Percentiles rank a stretch among this genome's conserved stretches.
These are phyloP conservation scores for Graptemys geographica DNA, from an alignment of 2,797 vertebrate genomes.

Conservation along the genomic window DNA sequence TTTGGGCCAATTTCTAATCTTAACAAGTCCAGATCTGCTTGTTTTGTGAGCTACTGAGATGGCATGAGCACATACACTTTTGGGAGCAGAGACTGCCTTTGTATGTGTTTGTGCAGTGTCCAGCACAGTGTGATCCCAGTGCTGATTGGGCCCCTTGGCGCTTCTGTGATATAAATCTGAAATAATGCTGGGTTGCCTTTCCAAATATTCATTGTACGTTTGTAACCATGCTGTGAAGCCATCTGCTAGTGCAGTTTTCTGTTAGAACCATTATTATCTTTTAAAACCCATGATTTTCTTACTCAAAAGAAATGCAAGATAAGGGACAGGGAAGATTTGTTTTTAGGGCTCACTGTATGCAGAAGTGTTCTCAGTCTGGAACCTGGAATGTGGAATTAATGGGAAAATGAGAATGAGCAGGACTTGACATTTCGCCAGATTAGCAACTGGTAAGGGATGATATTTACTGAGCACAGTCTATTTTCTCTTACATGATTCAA, in stretches of 20 bases:
- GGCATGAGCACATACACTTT: background rate
- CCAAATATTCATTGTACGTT: background rate
- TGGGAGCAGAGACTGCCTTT: background rate
- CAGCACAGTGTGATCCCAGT: background rate
- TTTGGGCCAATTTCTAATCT: background rate
- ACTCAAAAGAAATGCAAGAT: background rate
- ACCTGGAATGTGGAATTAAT: background rate
- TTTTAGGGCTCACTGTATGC: background rate
- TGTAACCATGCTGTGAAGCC: background rate
- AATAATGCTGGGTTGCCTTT: background rate
- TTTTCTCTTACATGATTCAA: background rate
- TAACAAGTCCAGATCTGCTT: background rate
- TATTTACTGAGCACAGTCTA: background rate
- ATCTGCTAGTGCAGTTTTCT: background rate
- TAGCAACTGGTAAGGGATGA: background rate
- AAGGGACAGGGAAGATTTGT: background rate
- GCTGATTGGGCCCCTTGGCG: background rate
- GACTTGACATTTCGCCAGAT: background rate
- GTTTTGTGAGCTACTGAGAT: background rate
- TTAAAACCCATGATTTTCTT: background rate
- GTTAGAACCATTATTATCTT: background rate
- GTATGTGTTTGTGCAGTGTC: background rate
- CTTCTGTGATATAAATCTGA: background rate
- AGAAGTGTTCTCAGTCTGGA: background rate
- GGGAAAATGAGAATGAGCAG: rapidly evolving